A percentile compares a stretch with the other conserved stretches of the same genome.
phyloP scores from a whole-genome alignment of 2,113 vertebrate genomes.

The Psittacula cyanocephala region DNA sequence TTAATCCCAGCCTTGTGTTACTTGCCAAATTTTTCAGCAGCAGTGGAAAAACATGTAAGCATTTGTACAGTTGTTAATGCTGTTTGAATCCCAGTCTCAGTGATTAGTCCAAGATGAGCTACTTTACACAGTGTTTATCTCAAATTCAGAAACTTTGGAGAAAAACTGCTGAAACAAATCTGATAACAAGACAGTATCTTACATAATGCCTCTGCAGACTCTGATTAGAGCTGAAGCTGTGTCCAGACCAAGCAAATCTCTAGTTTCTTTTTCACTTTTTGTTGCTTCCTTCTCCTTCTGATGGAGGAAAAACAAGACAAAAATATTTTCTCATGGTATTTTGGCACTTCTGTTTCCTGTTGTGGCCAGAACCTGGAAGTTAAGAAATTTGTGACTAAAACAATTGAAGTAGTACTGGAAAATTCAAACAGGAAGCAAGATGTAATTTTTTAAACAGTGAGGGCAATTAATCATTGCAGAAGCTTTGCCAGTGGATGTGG shows the following conservation, averaged over 20 bases:
- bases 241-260: not conserved
- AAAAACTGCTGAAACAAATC: not conserved
- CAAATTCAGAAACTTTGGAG: not conserved
- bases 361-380: constrained; percentile 36
- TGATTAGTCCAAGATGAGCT: not conserved
- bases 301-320: constrained; percentile 18
- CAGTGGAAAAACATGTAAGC: not conserved
- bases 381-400: constrained; percentile 46
- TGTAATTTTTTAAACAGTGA: constrained; percentile 7
- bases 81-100: not conserved
- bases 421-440: constrained; percentile 54
- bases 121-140: not conserved
- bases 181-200: not conserved
- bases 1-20: not conserved
- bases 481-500: not conserved
- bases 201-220: not conserved
- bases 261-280: constrained; percentile 16
- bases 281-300: constrained; percentile 29
- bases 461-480: constrained; percentile 21
- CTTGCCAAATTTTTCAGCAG: not conserved
- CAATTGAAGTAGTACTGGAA: constrained; percentile 36
- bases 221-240: not conserved
- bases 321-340: constrained; percentile 31
- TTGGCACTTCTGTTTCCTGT: constrained; percentile 62
- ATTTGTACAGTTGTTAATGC: not conserved